phyloP scores from a whole-genome alignment of 2,797 vertebrate genomes.

The Pipistrellus pygmaeus region DNA sequence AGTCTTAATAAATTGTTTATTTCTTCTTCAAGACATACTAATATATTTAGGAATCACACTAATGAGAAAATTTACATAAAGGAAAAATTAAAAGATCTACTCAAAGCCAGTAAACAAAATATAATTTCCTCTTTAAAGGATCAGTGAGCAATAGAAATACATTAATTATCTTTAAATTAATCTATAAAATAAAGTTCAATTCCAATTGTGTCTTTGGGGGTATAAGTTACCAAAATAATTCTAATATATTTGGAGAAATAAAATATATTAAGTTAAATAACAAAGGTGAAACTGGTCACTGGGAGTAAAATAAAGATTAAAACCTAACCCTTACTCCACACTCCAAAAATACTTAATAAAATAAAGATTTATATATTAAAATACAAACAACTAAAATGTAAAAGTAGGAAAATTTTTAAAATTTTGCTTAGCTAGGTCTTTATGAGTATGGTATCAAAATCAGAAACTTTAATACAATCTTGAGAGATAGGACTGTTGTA shows the following conservation, averaged over 20 bases:
- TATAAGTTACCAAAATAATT: constrained; percentile 57
- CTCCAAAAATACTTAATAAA: constrained; percentile 12
- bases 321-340: background rate
- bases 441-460: constrained; percentile 18
- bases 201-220: background rate
- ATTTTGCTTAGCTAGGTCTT: background rate
- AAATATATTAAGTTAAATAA: constrained; percentile 2
- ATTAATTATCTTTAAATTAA: constrained; percentile 58
- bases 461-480: background rate
- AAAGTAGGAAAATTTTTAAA: background rate
- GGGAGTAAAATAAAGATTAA: background rate
- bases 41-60: constrained; percentile 61
- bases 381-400: constrained; percentile 22
- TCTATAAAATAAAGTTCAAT: constrained; percentile 22
- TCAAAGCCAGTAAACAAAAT: constrained; percentile 53
- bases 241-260: background rate
- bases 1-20: constrained; percentile 69
- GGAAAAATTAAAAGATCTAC: constrained; percentile 59
- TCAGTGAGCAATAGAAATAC: background rate
- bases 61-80: constrained; percentile 58
- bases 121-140: constrained; percentile 25
- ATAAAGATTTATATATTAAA: constrained; percentile 48
- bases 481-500: background rate
- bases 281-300: background rate
- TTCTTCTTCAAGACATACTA: constrained; percentile 58